phyloP scores from a whole-genome alignment of 2,888 invertebrate species.

The Mycogona germanica region DNA sequence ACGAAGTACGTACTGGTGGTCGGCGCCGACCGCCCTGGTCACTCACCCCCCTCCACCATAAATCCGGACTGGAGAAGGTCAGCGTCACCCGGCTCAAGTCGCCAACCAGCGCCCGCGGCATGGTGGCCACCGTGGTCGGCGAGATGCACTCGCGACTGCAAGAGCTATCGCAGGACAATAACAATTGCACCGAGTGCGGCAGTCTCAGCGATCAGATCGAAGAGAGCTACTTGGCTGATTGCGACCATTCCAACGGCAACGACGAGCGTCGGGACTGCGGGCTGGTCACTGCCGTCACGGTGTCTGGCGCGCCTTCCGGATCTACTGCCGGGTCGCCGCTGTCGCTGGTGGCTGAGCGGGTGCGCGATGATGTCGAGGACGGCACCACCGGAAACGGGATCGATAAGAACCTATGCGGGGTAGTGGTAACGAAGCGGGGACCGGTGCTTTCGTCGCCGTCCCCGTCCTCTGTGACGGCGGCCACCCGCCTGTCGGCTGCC shows the following conservation, averaged over 20 bases:
- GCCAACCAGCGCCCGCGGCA: neutral
- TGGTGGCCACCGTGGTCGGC: neutral
- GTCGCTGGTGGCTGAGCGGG: neutral
- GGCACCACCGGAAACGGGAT: neutral
- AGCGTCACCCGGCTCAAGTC: too few species aligned
- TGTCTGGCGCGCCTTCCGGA: neutral
- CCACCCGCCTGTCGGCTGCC: too few species aligned
- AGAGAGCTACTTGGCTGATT: constrained; percentile 10
- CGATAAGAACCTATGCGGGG: too few species aligned
- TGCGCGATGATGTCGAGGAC: neutral
- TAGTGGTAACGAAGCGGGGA: too few species aligned
- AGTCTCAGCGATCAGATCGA: constrained; percentile 24
- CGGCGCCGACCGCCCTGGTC: neutral
- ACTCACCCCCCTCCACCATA: neutral
- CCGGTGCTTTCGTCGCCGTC: too few species aligned
- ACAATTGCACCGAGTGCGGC: constrained; percentile 9
- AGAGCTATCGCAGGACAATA: constrained; percentile 8
- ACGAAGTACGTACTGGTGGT: too few species aligned
- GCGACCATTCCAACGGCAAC: constrained; percentile 15
- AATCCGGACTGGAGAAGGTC: neutral
- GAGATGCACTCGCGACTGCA: neutral
- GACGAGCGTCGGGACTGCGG: too few species aligned
- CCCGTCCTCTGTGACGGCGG: neutral
- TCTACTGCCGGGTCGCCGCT: neutral
- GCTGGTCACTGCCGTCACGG: neutral